Base-by-base conservation (phyloP, 2,888 invertebrate species). In the Drosophila lacicola region DNA sequence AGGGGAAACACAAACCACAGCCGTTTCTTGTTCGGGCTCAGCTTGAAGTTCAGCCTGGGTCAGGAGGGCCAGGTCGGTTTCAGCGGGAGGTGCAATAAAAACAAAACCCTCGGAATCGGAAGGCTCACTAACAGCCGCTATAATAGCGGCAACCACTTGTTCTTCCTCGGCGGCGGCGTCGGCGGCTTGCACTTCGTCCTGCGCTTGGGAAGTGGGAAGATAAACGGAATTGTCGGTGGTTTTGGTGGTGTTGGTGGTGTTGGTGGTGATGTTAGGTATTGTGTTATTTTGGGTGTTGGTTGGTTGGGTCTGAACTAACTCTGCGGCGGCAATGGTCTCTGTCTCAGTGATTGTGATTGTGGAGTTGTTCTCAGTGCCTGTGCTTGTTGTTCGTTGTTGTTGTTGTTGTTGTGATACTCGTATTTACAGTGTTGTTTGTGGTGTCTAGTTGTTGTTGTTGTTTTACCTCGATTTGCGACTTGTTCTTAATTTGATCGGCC, bases 391-490 rank as follows among this genome's bases (percentile, higher is more conserved):
- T 25, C 25, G n/a, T 67, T 62, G 78, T 74, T 84, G 80, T 74
- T 66, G 70, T 88, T 75, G 73, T 72, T 76, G 66, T 69, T 70
- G 69, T 88, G 72, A 78, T 80, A 84, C 64, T 82, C 65, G 86
- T 88, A 87, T 87, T 84, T 87, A 81, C 82, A 87, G 76, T 87
- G 79, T 68, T 54, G 66, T 78, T 74, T 65, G 61, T 61, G 69
- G 50, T 73, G 73, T 87, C 80, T 77, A 69, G 74, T 83, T 83
- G 71, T 56, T 86, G 71, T 56, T 86, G 72, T 83, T 84, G 79
- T 54, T 88, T 90, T 91, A 90, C 91, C 91, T 91, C 91, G 66
- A 90, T 91, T 90, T 90, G 91, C 82, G 88, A 82, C 86, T 87
- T 90, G 84, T 76, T 80, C 82, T 84, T 78, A 66, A 82, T 73